Evolutionary conservation across 2,888 invertebrate genomes (phyloP).

Genomic region (Branchinecta sandiegonensis): DNA sequence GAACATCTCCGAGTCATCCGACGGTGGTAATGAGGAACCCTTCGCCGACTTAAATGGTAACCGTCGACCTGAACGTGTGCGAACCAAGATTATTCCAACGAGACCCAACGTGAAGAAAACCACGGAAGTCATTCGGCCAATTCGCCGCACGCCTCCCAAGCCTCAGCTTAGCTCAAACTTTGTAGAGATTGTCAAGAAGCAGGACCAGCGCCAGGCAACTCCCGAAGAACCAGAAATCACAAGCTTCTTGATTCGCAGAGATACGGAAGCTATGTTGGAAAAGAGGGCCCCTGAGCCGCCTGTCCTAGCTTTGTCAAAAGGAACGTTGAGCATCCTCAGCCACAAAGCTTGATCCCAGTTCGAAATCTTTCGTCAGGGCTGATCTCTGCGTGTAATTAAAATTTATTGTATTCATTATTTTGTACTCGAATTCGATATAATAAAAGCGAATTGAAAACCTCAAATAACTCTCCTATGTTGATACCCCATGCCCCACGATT

Average conservation of each 20-base stretch:
- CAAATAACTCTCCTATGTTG: no score
- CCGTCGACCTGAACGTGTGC: neutral
- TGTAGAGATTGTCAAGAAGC: neutral
- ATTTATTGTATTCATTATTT: no score
- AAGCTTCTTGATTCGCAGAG: neutral
- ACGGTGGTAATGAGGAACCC: neutral
- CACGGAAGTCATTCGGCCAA: neutral
- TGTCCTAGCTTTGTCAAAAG: no score
- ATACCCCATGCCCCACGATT: no score
- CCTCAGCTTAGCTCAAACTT: neutral
- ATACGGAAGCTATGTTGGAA: no score
- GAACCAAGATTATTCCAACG: constrained; percentile 1
- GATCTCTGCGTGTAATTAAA: no score
- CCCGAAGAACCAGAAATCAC: constrained; percentile 7
- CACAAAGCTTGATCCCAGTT: no score
- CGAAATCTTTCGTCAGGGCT: no score
- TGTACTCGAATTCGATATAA: no score
- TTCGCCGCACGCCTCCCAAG: neutral
- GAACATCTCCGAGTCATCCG: neutral
- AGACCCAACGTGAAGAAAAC: neutral
- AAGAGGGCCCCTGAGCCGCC: no score
- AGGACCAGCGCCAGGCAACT: neutral
- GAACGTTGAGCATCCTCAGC: no score
- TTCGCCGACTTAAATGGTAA: neutral
- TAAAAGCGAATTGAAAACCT: no score